A percentile compares a stretch with the other conserved stretches of the same genome.
Evolutionary conservation across 1,140 invertebrate species (phyloP).

Genomic region (Drosophila melanogaster): Release_6_plus_ISO1_MT NT_037436.4:8168501-8169000

Average conservation of each 20-base stretch:
- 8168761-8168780: too few species aligned
- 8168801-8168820: too few species aligned
- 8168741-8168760: too few species aligned
- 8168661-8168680: neutral
- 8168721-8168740: too few species aligned
- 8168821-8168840: too few species aligned
- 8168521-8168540: conserved; percentile 6
- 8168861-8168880: neutral
- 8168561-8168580: conserved; percentile 33
- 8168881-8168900: neutral
- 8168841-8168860: too few species aligned
- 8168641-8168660: neutral
- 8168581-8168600: conserved; percentile 42
- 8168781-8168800: too few species aligned
- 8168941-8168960: neutral
- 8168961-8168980: neutral
- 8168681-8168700: neutral
- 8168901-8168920: neutral
- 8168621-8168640: conserved; percentile 8
- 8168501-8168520: conserved; percentile 30
- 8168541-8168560: conserved; percentile 28
- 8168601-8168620: neutral
- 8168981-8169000: neutral
- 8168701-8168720: too few species aligned
- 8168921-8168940: neutral